Conservation (phyloP, 2,888 invertebrate species). For the Sarcophaga caerulescens region DNA sequence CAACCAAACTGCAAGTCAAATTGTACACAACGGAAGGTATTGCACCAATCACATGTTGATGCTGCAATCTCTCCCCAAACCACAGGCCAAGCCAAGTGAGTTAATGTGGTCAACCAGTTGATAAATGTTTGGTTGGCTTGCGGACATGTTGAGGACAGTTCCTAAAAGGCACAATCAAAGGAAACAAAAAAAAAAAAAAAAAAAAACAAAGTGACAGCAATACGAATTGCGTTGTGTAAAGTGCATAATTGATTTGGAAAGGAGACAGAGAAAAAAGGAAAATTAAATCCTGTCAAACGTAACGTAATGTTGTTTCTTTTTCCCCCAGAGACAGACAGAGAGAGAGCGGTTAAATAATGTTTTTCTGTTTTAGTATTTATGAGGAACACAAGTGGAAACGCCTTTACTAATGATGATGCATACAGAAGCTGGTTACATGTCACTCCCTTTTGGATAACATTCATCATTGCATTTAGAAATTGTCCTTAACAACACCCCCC, state of each 20-base stretch:
- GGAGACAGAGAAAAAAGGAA: constrained; percentile 40
- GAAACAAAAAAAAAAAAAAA: background rate
- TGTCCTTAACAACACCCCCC: constrained; percentile 49
- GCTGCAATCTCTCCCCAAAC: background rate
- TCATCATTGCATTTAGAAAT: constrained; percentile 57
- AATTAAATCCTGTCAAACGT: constrained; percentile 32
- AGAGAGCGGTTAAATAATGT: background rate
- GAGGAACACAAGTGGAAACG: constrained; percentile 29
- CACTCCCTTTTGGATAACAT: constrained; percentile 59
- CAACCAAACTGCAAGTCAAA: constrained; percentile 9
- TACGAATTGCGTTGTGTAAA: constrained; percentile 36
- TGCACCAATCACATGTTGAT: constrained; percentile 59
- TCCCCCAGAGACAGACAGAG: background rate
- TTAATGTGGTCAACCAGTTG: constrained; percentile 72
- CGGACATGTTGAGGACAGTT: constrained; percentile 79
- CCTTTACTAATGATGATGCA: constrained; percentile 44
- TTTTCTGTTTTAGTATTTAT: constrained; percentile 51
- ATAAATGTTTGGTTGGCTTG: constrained; percentile 80
- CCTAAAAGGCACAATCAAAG: background rate
- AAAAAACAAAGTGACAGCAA: constrained; percentile 25
- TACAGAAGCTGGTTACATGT: constrained; percentile 57
- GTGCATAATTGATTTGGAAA: constrained; percentile 64
- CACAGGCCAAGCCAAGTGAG: constrained; percentile 41
- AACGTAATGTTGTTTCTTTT: background rate
- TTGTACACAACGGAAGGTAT: constrained; percentile 25